These are phyloP conservation scores for Stenurella melanura DNA, from an alignment of 2,888 invertebrate genomes.

Conservation along the genomic window DNA sequence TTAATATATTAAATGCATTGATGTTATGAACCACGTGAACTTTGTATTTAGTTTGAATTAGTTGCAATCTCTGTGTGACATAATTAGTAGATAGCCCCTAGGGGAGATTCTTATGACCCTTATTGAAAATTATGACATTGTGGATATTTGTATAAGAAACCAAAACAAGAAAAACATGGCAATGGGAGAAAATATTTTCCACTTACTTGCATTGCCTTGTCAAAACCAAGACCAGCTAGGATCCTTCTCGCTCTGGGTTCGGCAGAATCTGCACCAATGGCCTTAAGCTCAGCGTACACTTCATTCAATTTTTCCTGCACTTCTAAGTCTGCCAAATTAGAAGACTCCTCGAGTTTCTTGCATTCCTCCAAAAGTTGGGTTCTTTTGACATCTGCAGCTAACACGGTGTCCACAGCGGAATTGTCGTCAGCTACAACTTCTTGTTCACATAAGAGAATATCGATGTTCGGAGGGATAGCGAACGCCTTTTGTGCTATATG, in stretches of 20 bases:
- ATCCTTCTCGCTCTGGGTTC: slow-evolving; percentile 97
- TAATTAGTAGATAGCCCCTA: too few relatives aligned
- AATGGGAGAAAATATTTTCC: slow-evolving; percentile 42
- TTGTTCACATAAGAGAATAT: slow-evolving; percentile 97
- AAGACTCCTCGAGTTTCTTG: slow-evolving; percentile 85
- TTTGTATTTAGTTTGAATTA: too few relatives aligned
- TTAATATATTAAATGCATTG: too few relatives aligned
- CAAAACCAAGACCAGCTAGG: slow-evolving; percentile 97
- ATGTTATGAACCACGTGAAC: too few relatives aligned
- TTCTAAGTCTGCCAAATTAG: slow-evolving; percentile 83
- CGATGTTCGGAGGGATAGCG: slow-evolving; percentile 96
- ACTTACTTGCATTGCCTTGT: slow-evolving; percentile 84
- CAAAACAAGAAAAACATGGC: neutral
- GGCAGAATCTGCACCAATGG: slow-evolving; percentile 98
- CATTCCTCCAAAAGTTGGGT: slow-evolving; percentile 88
- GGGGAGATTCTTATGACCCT: too few relatives aligned
- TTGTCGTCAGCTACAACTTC: slow-evolving; percentile 97
- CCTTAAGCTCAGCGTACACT: slow-evolving; percentile 95
- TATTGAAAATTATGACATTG: too few relatives aligned
- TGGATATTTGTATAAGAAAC: too few relatives aligned
- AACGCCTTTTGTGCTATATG: slow-evolving; percentile 94
- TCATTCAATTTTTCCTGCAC: slow-evolving; percentile 89
- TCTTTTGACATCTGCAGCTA: slow-evolving; percentile 95
- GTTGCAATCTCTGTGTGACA: too few relatives aligned
- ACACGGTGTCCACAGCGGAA: slow-evolving; percentile 93